Conservation (phyloP, 2,888 invertebrate genomes). For the Drosophila tanythrix region DNA sequence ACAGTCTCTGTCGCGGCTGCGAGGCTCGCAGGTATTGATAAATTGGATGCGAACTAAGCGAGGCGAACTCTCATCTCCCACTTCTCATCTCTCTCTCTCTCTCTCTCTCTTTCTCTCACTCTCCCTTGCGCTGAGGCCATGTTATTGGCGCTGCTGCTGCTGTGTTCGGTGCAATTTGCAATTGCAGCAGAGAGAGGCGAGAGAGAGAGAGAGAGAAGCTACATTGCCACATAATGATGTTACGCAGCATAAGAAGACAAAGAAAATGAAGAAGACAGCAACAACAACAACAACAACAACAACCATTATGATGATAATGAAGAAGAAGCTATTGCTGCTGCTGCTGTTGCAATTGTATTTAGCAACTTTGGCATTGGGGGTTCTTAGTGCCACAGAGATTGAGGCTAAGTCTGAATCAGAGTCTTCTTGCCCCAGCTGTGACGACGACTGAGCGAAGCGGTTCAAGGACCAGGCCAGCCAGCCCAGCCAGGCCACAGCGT, state of each 20-base stretch:
- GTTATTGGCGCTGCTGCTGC: constrained; percentile 18
- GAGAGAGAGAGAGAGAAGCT: constrained; percentile 37
- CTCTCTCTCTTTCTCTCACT: constrained; percentile 26
- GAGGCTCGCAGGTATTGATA: constrained; percentile 51
- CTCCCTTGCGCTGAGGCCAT: constrained; percentile 37
- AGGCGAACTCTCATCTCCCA: constrained; percentile 13
- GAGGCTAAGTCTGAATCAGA: constrained; percentile 15
- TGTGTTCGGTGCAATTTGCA: constrained; percentile 61
- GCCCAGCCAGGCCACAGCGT: constrained; percentile 21
- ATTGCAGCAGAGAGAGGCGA: constrained; percentile 48
- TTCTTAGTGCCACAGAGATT: constrained; percentile 9
- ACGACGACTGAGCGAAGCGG: constrained; percentile 58
- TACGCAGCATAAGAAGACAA: constrained; percentile 19
- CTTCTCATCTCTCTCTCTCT: constrained; percentile 3
- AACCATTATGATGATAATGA: constrained; percentile 9
- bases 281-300: neutral
- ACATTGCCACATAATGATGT: constrained; percentile 5
- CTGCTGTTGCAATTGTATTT: constrained; percentile 29
- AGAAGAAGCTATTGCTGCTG: constrained; percentile 16
- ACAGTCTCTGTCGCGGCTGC: constrained; percentile 34
- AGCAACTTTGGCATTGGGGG: constrained; percentile 44
- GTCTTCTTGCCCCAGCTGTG: constrained; percentile 12
- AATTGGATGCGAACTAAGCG: constrained; percentile 50
- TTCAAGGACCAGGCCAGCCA: constrained; percentile 81
- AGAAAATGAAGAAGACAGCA: constrained; percentile 13